These are phyloP conservation scores for Cassiopea andromeda DNA, from an alignment of 30 jellyfish, hydroid and myxozoan genomes.

Conservation along the genomic window DNA sequence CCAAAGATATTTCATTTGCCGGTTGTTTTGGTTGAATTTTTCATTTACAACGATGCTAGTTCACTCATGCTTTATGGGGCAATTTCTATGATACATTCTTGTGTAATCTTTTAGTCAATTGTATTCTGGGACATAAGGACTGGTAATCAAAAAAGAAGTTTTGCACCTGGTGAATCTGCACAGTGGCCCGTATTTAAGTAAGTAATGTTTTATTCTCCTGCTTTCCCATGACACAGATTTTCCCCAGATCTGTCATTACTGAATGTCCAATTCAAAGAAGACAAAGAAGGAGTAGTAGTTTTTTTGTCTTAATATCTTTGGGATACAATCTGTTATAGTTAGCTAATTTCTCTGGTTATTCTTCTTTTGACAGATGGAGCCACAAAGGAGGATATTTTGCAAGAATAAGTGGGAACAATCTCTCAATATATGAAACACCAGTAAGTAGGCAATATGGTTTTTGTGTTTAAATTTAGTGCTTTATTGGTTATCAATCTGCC, in stretches of 20 bases:
- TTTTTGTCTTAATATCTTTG: not conserved
- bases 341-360: not conserved
- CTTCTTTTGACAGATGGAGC: slow-evolving; percentile 82
- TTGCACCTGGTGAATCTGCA: slow-evolving; percentile 92
- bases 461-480: not conserved
- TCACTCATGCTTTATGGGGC: no score
- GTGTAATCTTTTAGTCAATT: slow-evolving; percentile 55
- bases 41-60: no score
- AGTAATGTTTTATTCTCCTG: not conserved
- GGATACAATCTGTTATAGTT: no score
- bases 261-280: no score
- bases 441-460: slow-evolving; percentile 20
- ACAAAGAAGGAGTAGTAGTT: not conserved
- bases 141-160: slow-evolving; percentile 84
- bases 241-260: no score
- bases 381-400: slow-evolving; percentile 90
- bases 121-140: slow-evolving; percentile 89
- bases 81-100: not conserved
- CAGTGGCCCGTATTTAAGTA: slow-evolving; percentile 98
- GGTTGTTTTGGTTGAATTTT: not conserved
- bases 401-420: slow-evolving; percentile 76
- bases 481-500: not conserved
- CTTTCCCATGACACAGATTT: not conserved
- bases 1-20: not conserved
- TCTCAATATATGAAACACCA: slow-evolving; percentile 93